Base-by-base conservation (phyloP, 2,888 invertebrate species). In the Sinelater perroti region DNA sequence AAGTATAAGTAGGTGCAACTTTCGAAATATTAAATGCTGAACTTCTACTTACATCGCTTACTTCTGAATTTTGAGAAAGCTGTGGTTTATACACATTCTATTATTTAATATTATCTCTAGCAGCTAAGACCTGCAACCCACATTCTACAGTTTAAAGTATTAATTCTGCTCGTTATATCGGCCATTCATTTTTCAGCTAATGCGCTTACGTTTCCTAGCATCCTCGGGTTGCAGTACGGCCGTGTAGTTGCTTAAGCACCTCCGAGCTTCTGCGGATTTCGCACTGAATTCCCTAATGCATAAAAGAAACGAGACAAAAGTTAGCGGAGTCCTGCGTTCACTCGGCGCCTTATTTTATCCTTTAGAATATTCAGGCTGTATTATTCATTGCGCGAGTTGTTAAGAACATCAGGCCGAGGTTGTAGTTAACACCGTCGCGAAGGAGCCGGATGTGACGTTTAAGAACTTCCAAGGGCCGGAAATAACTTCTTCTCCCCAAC, bases 391-490 rank as follows among this genome's bases (percentile, higher is more conserved):
- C 49, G 28, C 45, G 60, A 63, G 53, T 66, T 65, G 60, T 63
- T 66, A 64, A 66, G 62, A 63, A 61, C 60, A 64, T 60, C 61
- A 64, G 56, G 33, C 58, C 61, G 59, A 57, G 57, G 58, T 49
- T 55, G 59, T 61, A 66, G 62, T 62, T 65, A 66, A 62, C 61
- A 61, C 63, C 65, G 65, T 64, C 60, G 64, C 56, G 60, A 54
- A 44, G 63, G 62, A 67, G 66, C 63, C 65, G 67, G 67, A 67
- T 62, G 65, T 64, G 65, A 63, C 65, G 67, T 67, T 69, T 67
- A 69, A 67, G 67, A 69, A 67, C 63, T 69, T 66, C 52, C 66
- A 62, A 62, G 61, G 64, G 62, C 68, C 66, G 68, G 67, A 68
- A 68, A 66, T 66, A 67, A 65, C 65, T 65, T 64, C 64, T 67